Conservation (phyloP, 2,113 vertebrate genomes). For the Illadopsis cleaveri region DNA sequence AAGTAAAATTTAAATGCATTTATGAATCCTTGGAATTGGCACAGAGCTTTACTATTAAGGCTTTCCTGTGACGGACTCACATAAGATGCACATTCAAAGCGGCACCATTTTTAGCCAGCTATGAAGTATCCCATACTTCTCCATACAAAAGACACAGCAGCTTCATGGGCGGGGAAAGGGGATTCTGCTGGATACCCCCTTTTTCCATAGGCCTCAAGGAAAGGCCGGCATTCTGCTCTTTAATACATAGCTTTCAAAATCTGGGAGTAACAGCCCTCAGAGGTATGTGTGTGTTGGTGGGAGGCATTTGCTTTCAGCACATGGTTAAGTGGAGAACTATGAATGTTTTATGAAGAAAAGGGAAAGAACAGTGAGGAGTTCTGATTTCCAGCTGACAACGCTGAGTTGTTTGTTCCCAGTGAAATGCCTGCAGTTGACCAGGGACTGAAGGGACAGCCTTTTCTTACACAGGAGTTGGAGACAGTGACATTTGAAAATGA, state of each 20-base stretch:
- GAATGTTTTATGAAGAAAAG: slow-evolving; percentile 3
- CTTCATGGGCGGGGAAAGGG: background rate
- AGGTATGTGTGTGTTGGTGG: background rate
- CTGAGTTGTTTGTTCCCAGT: background rate
- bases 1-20: background rate
- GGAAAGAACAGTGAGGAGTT: background rate
- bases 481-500: background rate
- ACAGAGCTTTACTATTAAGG: background rate
- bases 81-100: background rate
- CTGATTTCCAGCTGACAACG: rapidly evolving
- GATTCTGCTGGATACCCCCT: background rate
- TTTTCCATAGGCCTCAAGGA: background rate
- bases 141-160: background rate
- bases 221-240: background rate
- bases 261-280: background rate
- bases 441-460: background rate
- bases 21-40: background rate
- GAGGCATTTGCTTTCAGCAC: background rate
- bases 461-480: background rate
- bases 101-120: background rate
- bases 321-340: background rate
- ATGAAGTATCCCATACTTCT: background rate
- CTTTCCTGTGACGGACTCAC: background rate
- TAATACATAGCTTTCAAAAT: background rate
- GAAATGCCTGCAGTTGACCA: background rate